Conservation (phyloP, 2,797 vertebrate genomes). For the Moxostoma hubbsi region DNA sequence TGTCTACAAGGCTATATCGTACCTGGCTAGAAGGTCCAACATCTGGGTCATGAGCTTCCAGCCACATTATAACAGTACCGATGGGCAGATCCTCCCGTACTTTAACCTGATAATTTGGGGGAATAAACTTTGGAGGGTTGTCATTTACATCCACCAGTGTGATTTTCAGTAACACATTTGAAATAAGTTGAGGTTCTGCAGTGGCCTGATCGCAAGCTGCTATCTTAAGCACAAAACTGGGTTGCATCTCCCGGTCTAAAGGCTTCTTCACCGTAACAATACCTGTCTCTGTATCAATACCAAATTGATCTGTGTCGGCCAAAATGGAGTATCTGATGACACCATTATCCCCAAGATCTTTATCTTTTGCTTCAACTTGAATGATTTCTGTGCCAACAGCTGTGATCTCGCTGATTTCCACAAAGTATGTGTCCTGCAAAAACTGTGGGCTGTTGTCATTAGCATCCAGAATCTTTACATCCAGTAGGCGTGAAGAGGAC, state of each 20-base stretch:
- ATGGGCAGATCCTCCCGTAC: constrained; percentile 94
- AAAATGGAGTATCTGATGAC: constrained; percentile 88
- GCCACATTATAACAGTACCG: constrained; percentile 91
- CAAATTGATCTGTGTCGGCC: constrained; percentile 89
- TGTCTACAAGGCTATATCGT: constrained; percentile 90
- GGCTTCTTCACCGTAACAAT: constrained; percentile 82
- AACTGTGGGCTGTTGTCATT: constrained; percentile 95
- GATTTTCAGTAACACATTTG: constrained; percentile 87
- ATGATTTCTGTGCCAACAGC: constrained; percentile 86
- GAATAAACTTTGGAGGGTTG: constrained; percentile 92
- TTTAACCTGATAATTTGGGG: constrained; percentile 89
- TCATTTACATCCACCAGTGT: constrained; percentile 94
- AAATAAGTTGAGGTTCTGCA: constrained; percentile 86
- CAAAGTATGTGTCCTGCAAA: constrained; percentile 87
- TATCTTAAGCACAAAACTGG: constrained; percentile 84
- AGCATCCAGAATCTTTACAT: constrained; percentile 87
- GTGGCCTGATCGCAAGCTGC: constrained; percentile 88
- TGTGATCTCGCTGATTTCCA: constrained; percentile 89
- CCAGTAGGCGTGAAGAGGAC: constrained; percentile 88
- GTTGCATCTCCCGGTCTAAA: constrained; percentile 87
- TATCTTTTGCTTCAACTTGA: constrained; percentile 93
- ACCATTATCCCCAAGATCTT: constrained; percentile 87
- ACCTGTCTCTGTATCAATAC: constrained; percentile 83
- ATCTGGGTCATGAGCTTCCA: constrained; percentile 94
- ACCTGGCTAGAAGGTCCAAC: constrained; percentile 91